Base-by-base conservation (phyloP, 2,113 vertebrate genomes). In the Phodopus roborovskii region DNA sequence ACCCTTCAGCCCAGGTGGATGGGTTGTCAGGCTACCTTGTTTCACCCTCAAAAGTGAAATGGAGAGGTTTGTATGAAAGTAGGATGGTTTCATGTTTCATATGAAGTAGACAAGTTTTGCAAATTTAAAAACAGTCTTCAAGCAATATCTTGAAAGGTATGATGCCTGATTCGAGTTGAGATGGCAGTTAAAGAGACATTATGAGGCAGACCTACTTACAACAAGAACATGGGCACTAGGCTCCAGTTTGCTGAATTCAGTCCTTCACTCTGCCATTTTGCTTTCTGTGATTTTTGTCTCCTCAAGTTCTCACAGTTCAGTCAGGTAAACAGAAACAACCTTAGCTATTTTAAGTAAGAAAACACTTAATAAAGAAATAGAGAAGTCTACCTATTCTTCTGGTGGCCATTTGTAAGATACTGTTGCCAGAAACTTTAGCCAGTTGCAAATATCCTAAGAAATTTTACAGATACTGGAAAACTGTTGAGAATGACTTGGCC, bases 61-160 rank as follows among this genome's bases (percentile, higher is more conserved):
- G n/a, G 17, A 87, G 95, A 66, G 17, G 88, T 53, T 71, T 62
- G n/a, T 70, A 84, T 77, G 62, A 97, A 92, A 73, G 6, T 90
- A 60, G 92, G 15, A 83, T 53, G 42, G 19, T 50, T 96, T 70
- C 77, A 22, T 92, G 19, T 50, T 96, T 70, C 77, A 22, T 92
- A 45, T 84, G 70, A 96, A 91, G 68, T 64, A 73, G 45, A 96
- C 28, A 92, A 92, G 91, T 3, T 79, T 70, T 75, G 2, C 1
- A 92, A 89, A 68, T 45, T 83, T 60, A 91, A 90, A 91, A 91
- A 45, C 0, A 48, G 11, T 1, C 10, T 88, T 53, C 11, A 90
- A 87, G 70, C 82, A 2, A 78, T 70, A 50, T 53, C 74, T 94
- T 91, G 89, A 94, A 95, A 30, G 28, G 53, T 22, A 64, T 10